Base-by-base conservation (phyloP, 1,140 invertebrate species). In the Cepaea nemoralis region DNA sequence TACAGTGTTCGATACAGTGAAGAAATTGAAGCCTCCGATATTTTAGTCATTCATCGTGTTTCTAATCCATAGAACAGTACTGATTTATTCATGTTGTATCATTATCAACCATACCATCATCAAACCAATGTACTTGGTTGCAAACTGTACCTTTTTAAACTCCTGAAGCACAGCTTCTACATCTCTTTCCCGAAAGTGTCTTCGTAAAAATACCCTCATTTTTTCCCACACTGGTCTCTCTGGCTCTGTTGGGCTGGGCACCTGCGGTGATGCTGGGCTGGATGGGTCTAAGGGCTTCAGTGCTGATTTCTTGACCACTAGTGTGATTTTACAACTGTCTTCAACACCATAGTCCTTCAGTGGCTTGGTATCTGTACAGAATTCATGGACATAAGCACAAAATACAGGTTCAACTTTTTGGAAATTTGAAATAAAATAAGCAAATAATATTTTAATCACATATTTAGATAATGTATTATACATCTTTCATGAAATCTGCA, bases 161-260 rank as follows among this genome's bases (percentile, higher is more conserved):
- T 90, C 88, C 70, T 83, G 84, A 50, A 91, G 75, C n/a, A 91
- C 88, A 81, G 89, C 89, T 27, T 86, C 84, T 33, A 89, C 88
- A 88, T 91, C 90, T 73, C 82, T 81, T 74, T 86, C 85, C 39
- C 86, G 86, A 82, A 90, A 91, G 85, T 91, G 89, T 84, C 90
- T 87, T 73, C 84, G 82, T 33, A 91, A 83, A 70, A 89, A 88
- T 3, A 82, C 83, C 35, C 83, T 73, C 55, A 91, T 71, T 84
- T 90, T 88, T 27, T 88, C 85, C 87, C 88, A 91, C 22, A 79
- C 77, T 24, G 59, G 66, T 31, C 39, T 67, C 31, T 69, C 59
- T n/a, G 40, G 66, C 48, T 79, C n/a, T 67, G 66, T 19, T 40
- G 40, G 37, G 39, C 42, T n/a, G 6, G 42, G n/a, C 5, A 42